phyloP scores from a whole-genome alignment of 2,113 vertebrate genomes.

The Macrotis lagotis region DNA sequence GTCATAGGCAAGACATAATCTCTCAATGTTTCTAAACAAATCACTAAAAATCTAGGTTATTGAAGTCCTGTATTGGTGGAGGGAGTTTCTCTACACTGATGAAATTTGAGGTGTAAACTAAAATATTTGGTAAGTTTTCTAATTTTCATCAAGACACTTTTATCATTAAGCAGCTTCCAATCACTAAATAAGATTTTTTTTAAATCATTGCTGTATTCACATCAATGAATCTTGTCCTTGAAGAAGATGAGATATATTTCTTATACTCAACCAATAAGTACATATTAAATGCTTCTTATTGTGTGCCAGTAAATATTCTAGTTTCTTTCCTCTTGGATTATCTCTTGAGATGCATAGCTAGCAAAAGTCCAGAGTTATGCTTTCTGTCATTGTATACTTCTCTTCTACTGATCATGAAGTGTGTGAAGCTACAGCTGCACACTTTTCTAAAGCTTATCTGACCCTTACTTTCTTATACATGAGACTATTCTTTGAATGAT shows the following conservation, averaged over 20 bases:
- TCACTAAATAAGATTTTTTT: not conserved
- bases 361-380: not conserved
- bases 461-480: not conserved
- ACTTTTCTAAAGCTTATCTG: slow-evolving; percentile 37
- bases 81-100: not conserved
- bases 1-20: not conserved
- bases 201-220: not conserved
- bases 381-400: slow-evolving; percentile 3
- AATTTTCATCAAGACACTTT: slow-evolving; percentile 8
- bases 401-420: not conserved
- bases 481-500: not conserved
- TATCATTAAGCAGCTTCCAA: not conserved
- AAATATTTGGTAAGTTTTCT: not conserved
- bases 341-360: slow-evolving; percentile 21
- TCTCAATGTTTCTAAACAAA: not conserved
- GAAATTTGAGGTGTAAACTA: not conserved
- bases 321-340: not conserved
- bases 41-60: not conserved
- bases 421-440: not conserved
- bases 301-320: not conserved
- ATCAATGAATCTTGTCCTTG: not conserved
- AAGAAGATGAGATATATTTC: not conserved
- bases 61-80: not conserved
- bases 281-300: slow-evolving; percentile 10
- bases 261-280: not conserved